Conservation (phyloP, 2,113 vertebrate species). For the Motacilla alba region DNA sequence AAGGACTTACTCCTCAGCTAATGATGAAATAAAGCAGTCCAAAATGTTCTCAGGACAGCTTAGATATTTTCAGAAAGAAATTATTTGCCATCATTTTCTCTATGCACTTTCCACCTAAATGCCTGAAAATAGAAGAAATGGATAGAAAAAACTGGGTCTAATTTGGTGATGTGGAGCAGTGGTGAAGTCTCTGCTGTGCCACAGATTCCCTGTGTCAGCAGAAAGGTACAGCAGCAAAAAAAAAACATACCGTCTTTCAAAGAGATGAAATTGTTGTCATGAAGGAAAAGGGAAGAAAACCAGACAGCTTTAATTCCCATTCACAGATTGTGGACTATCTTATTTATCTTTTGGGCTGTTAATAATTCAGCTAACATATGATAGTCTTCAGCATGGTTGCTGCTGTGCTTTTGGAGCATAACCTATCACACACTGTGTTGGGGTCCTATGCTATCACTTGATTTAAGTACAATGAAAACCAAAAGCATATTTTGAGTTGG, state of each 20-base stretch:
- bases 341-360: not conserved
- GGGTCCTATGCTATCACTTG: not conserved
- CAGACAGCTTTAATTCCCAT: not conserved
- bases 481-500: not conserved
- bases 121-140: not conserved
- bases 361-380: not conserved
- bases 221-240: not conserved
- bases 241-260: fast-evolving
- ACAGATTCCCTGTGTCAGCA: not conserved
- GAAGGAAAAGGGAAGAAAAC: not conserved
- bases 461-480: not conserved
- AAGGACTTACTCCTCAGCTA: not conserved
- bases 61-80: not conserved
- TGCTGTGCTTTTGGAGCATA: not conserved
- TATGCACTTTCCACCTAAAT: not conserved
- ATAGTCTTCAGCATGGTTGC: not conserved
- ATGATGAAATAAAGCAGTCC: not conserved
- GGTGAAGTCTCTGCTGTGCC: not conserved
- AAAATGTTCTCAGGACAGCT: not conserved
- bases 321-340: not conserved
- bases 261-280: not conserved
- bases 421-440: not conserved
- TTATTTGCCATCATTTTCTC: not conserved
- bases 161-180: not conserved
- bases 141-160: not conserved